Percentiles rank a stretch among this genome's conserved stretches.
These are phyloP conservation scores for Perca schrenkii DNA, from an alignment of 2,113 vertebrate species.

Conservation along the genomic window DNA sequence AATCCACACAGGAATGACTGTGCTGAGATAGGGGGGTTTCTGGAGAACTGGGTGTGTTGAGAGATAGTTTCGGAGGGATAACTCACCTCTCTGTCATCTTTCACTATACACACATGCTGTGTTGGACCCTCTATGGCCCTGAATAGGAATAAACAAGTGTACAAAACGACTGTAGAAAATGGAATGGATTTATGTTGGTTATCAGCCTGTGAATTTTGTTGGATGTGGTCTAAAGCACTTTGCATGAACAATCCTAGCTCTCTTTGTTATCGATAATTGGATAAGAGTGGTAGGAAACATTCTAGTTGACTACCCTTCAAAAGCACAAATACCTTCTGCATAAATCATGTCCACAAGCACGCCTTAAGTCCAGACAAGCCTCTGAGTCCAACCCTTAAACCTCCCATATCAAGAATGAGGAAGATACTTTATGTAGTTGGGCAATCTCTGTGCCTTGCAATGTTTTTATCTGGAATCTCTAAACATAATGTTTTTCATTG, in stretches of 20 bases:
- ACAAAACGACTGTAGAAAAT: neutral
- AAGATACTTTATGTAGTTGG: conserved; percentile 41
- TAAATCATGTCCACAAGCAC: conserved; percentile 20
- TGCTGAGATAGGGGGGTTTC: conserved; percentile 10
- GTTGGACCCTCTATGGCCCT: neutral
- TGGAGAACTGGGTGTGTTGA: conserved; percentile 20
- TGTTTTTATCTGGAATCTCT: conserved; percentile 24
- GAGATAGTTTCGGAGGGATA: neutral
- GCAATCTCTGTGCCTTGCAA: conserved; percentile 6
- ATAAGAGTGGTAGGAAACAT: conserved; percentile 4
- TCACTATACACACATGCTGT: neutral
- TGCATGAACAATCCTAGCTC: neutral
- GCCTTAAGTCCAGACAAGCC: conserved; percentile 42
- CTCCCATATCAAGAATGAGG: conserved; percentile 59
- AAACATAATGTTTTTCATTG: conserved; percentile 38
- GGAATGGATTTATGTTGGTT: conserved; percentile 5
- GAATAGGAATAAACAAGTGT: conserved; percentile 10
- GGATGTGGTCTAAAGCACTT: neutral
- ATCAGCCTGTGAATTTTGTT: conserved; percentile 2
- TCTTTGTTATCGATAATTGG: conserved; percentile 8
- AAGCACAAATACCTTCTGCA: conserved; percentile 24
- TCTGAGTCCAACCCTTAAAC: conserved; percentile 26
- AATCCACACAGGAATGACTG: conserved; percentile 31
- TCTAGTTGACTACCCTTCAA: conserved; percentile 27
- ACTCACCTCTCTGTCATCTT: conserved; percentile 9